Evolutionary conservation across 2,888 invertebrate species (phyloP), one percentile per base, ranked within the genome.

Genomic region (Diarsia dahlii): DNA sequence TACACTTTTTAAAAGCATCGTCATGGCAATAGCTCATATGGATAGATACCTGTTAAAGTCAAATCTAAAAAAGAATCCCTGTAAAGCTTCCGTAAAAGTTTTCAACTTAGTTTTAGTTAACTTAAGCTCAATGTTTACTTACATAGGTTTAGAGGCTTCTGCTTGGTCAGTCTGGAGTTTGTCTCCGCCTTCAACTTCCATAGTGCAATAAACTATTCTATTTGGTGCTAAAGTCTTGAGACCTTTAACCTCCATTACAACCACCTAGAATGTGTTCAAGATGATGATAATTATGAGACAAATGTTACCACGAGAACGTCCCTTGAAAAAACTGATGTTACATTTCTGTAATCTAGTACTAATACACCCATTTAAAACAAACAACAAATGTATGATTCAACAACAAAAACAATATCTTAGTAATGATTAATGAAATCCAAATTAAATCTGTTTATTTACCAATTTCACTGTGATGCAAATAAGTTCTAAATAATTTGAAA

Each of bases 161-260:
- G 99, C 99, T 96, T 99, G 99, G 96, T 99, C 99, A 3, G 99
- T 99, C 96, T 99, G 99, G 80, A 99, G 97, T 94, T 99, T 99
- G 93, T 99, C 99, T 64, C 99, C 99, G 81, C 99, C 99, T 95
- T 99, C 99, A 56, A 99, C 99, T 96, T 99, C 99, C 99, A 99
- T 99, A 39, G 99, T 99, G 95, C 99, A 99, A 96, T 99, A 99
- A 70, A 99, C 99, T 93, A 99, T 99, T 92, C 99, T 98, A 97
- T 99, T 99, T 54, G 99, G 98, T 84, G 99, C 98, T 92, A 99
- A 97, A 73, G 99, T 99, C 96, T 99, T 99, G 87, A 99, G 97
- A 88, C 99, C 99, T 95, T 99, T 99, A 73, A 99, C 99, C 97
- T 99, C 99, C 99, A 99, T 99, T 74, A 99, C 99, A 92, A 99